Percentiles rank a stretch among this genome's conserved stretches.
phyloP scores from a whole-genome alignment of 2,113 vertebrate genomes.

The Lethenteron reissneri region DNA sequence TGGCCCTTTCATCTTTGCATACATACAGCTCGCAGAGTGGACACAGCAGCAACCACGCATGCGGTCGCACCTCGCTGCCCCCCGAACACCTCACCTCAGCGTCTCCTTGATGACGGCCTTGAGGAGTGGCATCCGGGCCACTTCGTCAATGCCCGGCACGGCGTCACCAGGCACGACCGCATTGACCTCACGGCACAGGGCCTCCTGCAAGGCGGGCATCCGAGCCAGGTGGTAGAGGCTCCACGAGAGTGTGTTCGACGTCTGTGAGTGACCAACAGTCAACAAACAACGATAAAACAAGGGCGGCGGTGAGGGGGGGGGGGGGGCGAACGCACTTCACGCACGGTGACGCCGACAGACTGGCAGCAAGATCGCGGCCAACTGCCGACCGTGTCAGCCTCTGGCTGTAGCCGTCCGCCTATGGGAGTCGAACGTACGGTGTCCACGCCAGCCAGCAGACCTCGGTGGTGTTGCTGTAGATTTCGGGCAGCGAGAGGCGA shows the following conservation, averaged over 20 bases:
- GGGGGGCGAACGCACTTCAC: too few relatives aligned
- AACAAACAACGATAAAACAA: too few relatives aligned
- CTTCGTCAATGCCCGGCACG: slow-evolving; percentile 33
- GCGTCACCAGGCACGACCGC: slow-evolving; percentile 16
- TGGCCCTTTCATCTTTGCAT: too few relatives aligned
- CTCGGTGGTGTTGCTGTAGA: slow-evolving; percentile 36
- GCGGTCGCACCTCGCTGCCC: too few relatives aligned
- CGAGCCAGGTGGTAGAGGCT: slow-evolving; percentile 46
- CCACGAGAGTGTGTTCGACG: slow-evolving; percentile 67
- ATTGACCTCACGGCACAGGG: slow-evolving; percentile 42
- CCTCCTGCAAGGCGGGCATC: slow-evolving; percentile 28
- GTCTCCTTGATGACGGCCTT: slow-evolving; percentile 59
- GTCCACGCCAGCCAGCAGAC: slow-evolving; percentile 41
- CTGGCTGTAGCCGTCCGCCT: too few relatives aligned
- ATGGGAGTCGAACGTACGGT: slow-evolving; percentile 19
- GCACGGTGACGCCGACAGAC: too few relatives aligned
- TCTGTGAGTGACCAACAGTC: slow-evolving; percentile 24
- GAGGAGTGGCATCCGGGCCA: slow-evolving; percentile 42
- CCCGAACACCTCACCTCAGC: slow-evolving; percentile 29
- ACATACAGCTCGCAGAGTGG: too few relatives aligned
- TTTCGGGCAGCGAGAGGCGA: slow-evolving; percentile 26
- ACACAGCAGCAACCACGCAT: too few relatives aligned
- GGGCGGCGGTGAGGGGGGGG: too few relatives aligned
- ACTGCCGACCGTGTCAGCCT: too few relatives aligned
- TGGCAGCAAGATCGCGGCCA: too few relatives aligned